Percentiles rank a stretch among this genome's conserved stretches.
These are phyloP conservation scores for Poecilia gillii DNA, from an alignment of 2,797 vertebrate species.

Conservation along the genomic window DNA sequence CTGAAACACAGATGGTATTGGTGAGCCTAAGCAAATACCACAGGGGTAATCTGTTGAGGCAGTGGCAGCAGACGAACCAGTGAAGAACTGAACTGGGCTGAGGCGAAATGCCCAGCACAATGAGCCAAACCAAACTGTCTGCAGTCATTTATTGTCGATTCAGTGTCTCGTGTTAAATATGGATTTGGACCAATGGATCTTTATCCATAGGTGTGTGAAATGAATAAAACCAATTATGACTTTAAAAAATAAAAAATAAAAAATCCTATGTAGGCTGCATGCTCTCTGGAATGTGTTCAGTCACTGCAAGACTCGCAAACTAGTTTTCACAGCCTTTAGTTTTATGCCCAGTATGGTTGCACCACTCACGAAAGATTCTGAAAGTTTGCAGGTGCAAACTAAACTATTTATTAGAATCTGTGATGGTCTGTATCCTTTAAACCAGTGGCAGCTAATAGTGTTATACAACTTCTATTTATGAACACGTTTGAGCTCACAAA, in stretches of 20 bases:
- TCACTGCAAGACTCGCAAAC: background rate
- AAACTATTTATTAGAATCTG: background rate
- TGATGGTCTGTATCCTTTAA: background rate
- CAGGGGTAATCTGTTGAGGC: slow-evolving; percentile 67
- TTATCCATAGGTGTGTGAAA: slow-evolving; percentile 11
- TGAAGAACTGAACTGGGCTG: slow-evolving; percentile 65
- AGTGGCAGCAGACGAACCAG: slow-evolving; percentile 65
- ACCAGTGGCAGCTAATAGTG: background rate
- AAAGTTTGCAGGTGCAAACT: background rate
- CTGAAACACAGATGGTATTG: slow-evolving; percentile 80
- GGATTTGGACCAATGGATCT: background rate
- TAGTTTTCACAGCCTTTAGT: background rate
- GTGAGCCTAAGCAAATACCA: slow-evolving; percentile 67
- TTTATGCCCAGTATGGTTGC: background rate
- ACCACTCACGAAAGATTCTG: background rate
- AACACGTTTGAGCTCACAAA: background rate
- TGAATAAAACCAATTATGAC: slow-evolving; percentile 19
- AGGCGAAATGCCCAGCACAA: slow-evolving; percentile 31
- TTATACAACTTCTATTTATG: background rate
- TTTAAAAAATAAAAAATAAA: too few relatives aligned
- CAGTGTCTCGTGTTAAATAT: background rate
- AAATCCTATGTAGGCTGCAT: slow-evolving; percentile 17
- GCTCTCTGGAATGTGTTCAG: slow-evolving; percentile 1
- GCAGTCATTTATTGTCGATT: slow-evolving; percentile 1
- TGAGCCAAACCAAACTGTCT: background rate